Base-by-base conservation (phyloP, 2,797 vertebrate genomes). In the Taeniopygia guttata region DNA sequence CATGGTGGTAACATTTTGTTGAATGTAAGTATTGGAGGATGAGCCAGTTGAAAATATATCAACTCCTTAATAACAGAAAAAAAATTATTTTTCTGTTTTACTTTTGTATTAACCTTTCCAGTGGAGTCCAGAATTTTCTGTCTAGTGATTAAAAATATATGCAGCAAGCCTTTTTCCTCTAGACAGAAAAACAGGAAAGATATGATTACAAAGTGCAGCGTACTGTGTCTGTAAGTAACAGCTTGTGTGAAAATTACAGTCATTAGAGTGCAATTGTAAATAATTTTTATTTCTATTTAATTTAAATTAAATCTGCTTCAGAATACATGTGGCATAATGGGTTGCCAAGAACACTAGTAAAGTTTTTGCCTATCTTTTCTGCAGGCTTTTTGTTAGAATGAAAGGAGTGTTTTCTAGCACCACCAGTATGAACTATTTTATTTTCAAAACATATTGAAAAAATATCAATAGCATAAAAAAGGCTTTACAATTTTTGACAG, bases 201-300 rank as follows among this genome's bases (percentile, higher is more conserved):
- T 51, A 72, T 62, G 80, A 43, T 86, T 94, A 73, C 83, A 95
- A 96, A 81, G 90, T 95, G 51, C 60, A 94, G 34, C 58, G 81
- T 66, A 83, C 68, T 95, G 83, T 66, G 67, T 75, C 86, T 96
- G 48, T 96, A 97, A 97, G 84, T 93, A 97, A 95, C 92, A 98
- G 95, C 87, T 97, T 97, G 95, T 93, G 54, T 91, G 92, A 95
- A 97, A 97, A 98, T 97, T 95, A 86, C 42, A 96, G 83, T 87
- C 87, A 90, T 97, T 95, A 95, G 89, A 58, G n/a, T 92, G 27
- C 38, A 95, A 83, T 83, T 56, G 77, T 92, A 96, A 96, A 96
- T 93, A 91, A 68, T 66, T 92, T 96, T 97, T 95, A 96, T 94
- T 97, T 97, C 81, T 94, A 66, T 97, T 96, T 96, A 96, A 95